Base-by-base conservation (phyloP, 2,113 vertebrate species). In the Chloroceryle aenea region DNA sequence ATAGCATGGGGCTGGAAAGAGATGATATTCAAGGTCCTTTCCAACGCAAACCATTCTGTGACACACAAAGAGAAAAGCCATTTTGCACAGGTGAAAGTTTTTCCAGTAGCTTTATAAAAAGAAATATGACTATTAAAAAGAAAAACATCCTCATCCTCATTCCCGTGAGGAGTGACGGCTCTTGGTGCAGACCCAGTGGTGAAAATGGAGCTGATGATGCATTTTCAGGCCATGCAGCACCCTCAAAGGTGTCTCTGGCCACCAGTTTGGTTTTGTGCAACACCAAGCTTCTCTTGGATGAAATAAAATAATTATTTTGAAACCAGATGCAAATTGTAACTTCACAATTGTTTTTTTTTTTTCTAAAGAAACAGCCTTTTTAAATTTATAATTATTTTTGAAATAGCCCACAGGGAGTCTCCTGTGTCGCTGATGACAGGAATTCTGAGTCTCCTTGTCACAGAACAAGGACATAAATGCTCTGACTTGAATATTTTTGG, bases 371-470 rank as follows among this genome's bases (percentile, higher is more conserved):
- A 58, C 25, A 73, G 66, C 7, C 4, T 25, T 50, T 72, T 79
- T 12, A 5, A 16, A 40, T 40, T 10, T 40, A 40, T 40, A 58
- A n/a, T 19, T 29, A 61, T 9, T 30, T 8, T 56, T 50, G 56
- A n/a, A 59, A 32, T 32, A 75, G 9, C 6, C n/a, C 13, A 32
- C 5, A 0, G 0, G 4, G 16, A 52, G 10, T 25, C 7, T 42
- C 16, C 9, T 64, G 12, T 43, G 1, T 48, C 2, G 0, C 22
- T 59, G 34, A 74, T 34, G 26, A 61, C 14, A 45, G 20, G 20
- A 66, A 50, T 6, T 47, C 13, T 36, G 30, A 36, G 10, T 52
- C 72, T 38, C 12, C 18, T 52, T 84, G 48, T 34, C 56, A 61
- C 7, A 67, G 22, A 30, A 36, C 6, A 40, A 82, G 40, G 38